A percentile compares a stretch with the other conserved stretches of the same genome.
phyloP scores from a whole-genome alignment of 64 coral and sea anemone genomes.

The Actinia equina region DNA sequence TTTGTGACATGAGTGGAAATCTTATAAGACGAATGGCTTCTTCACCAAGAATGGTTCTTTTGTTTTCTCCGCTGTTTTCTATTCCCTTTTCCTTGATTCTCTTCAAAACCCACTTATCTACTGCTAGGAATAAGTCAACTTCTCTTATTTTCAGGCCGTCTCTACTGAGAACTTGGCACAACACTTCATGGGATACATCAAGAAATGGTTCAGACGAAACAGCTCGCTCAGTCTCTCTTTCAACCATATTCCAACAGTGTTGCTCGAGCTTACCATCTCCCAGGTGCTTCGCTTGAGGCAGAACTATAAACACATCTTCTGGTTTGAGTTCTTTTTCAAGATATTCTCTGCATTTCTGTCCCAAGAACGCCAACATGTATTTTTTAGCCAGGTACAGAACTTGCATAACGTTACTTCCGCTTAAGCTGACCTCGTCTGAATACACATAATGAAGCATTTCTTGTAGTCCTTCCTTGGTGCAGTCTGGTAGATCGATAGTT shows the following conservation, averaged over 20 bases:
- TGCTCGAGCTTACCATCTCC: background rate
- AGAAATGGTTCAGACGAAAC: constrained; percentile 17
- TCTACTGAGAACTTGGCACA: constrained; percentile 9
- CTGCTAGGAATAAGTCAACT: constrained; percentile 37
- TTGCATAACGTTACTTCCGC: constrained; percentile 10
- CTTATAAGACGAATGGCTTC: constrained; percentile 31
- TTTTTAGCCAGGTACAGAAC: constrained; percentile 20
- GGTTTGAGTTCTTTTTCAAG: background rate
- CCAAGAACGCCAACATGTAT: constrained; percentile 9
- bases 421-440: constrained; percentile 20
- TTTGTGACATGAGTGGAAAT: constrained; percentile 44
- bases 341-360: background rate
- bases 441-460: constrained; percentile 27
- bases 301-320: constrained; percentile 7
- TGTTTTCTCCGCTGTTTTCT: constrained; percentile 16
- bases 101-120: constrained; percentile 45
- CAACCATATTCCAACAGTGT: constrained; percentile 7
- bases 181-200: background rate
- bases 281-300: background rate
- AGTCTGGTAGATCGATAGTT: constrained; percentile 27
- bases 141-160: background rate
- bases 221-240: background rate
- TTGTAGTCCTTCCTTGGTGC: background rate
- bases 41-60: constrained; percentile 47
- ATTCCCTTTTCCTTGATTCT: constrained; percentile 23